Conservation (phyloP, 37 sponge, comb jelly and placozoan genomes). For the Theonella swinhoei region DNA sequence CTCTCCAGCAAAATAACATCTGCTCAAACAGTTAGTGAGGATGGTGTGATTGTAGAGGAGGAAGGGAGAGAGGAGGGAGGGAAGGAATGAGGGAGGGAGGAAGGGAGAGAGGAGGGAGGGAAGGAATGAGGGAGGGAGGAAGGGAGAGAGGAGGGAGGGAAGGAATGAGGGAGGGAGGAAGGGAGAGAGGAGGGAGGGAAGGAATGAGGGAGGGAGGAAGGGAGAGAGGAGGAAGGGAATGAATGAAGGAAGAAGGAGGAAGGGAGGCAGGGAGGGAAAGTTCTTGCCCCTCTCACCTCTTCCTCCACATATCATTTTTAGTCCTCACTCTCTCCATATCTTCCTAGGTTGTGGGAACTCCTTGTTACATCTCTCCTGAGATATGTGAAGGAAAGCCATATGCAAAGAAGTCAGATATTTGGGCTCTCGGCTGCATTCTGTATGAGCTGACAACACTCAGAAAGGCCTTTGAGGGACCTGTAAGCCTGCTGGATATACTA, state of each 20-base stretch:
- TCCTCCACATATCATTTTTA: neutral
- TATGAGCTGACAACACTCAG: conserved; percentile 78
- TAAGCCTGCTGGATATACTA: neutral
- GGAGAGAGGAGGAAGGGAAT: no score
- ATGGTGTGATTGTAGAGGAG: neutral
- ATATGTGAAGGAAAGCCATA: conserved; percentile 87
- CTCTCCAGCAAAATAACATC: conserved; percentile 89
- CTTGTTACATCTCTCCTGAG: conserved; percentile 92
- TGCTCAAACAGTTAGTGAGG: conserved; percentile 73
- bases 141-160: no score
- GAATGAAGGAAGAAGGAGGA: no score
- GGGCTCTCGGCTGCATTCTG: conserved; percentile 95
- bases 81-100: no score
- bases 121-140: no score
- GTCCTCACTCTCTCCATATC: neutral
- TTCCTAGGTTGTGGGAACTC: conserved; percentile 88
- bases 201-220: no score
- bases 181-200: no score
- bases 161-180: no score
- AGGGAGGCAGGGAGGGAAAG: no score
- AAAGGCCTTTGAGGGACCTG: conserved; percentile 83
- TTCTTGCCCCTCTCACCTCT: neutral
- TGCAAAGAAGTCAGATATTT: conserved; percentile 84
- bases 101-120: no score
- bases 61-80: no score